Base-by-base conservation (phyloP, 1,140 invertebrate species). In the Dufourea novaeangliae region DNA sequence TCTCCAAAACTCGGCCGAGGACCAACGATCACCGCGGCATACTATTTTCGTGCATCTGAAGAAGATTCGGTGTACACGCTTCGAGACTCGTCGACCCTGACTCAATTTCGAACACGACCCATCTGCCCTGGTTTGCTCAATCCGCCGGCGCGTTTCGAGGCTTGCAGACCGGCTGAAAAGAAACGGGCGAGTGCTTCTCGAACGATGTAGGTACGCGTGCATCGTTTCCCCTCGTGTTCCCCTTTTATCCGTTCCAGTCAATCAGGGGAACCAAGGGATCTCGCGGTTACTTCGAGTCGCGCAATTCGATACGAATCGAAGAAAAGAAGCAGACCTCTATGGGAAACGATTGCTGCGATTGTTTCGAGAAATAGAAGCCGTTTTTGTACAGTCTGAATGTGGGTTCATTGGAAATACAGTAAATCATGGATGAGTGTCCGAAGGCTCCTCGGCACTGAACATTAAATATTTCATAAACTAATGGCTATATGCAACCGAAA, bases 91-190 rank as follows among this genome's bases (percentile, higher is more conserved):
- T 73, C 87, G 88, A 89, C 88, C 87, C 88, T 89, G 88, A 89
- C 88, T 90, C 75, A 83, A 87, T 89, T 90, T 83, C 85, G 74
- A 84, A 84, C 74, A 79, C 80, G 69, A 87, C 81, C 82, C 82
- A 85, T 76, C 82, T 85, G 87, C 69, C 59, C 59, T 72, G 69
- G 79, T 82, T 88, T 85, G 62, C 86, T 78, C 66, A 81, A 85
- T 83, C 74, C 72, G 64, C 66, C 61, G n/a, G n/a, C n/a, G 66
- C 78, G 74, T 80, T 78, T 82, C 68, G 63, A 83, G 61, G 27
- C 61, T 41, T 64, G 50, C 69, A 29, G 12, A 46, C 14, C 72
- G 56, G 52, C 79, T 83, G 73, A 79, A 81, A 76, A 54, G 50
- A 46, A 63, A 72, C 8, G 46, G 64, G 56, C 78, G 59, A 83